These are phyloP conservation scores for Verasper variegatus DNA, from an alignment of 2,113 vertebrate genomes.

Conservation along the genomic window DNA sequence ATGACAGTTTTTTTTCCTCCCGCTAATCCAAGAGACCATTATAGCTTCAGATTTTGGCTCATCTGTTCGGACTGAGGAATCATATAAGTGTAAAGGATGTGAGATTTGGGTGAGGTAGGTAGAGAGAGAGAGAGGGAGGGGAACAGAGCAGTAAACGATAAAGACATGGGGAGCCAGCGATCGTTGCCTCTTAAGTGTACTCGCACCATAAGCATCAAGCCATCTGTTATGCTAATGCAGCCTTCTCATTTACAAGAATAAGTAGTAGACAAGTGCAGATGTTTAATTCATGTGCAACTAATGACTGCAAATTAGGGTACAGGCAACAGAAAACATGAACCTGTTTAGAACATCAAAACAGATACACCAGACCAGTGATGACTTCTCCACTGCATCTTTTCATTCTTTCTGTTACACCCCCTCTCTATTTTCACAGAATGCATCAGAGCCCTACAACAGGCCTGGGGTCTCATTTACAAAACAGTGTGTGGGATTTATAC, in stretches of 20 bases:
- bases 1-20: not conserved
- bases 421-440: not conserved
- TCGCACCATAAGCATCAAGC: conserved; percentile 35
- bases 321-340: conserved; percentile 51
- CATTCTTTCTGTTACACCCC: not conserved
- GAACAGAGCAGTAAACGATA: not conserved
- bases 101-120: not conserved
- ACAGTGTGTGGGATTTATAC: too few species aligned
- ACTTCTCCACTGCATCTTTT: not conserved
- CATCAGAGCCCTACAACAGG: too few species aligned
- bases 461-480: too few species aligned
- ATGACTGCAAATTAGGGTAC: conserved; percentile 56
- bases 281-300: conserved; percentile 58
- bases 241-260: conserved; percentile 55
- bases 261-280: conserved; percentile 43
- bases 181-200: conserved; percentile 41
- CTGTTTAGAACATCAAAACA: conserved; percentile 37
- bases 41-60: not conserved
- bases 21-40: not conserved
- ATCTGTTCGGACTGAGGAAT: not conserved
- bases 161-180: conserved; percentile 17
- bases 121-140: not conserved
- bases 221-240: conserved; percentile 63
- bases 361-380: conserved; percentile 14
- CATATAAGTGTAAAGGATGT: not conserved